Evolutionary conservation across 2,888 invertebrate species (phyloP).

Genomic region (Euclidia mi): DNA sequence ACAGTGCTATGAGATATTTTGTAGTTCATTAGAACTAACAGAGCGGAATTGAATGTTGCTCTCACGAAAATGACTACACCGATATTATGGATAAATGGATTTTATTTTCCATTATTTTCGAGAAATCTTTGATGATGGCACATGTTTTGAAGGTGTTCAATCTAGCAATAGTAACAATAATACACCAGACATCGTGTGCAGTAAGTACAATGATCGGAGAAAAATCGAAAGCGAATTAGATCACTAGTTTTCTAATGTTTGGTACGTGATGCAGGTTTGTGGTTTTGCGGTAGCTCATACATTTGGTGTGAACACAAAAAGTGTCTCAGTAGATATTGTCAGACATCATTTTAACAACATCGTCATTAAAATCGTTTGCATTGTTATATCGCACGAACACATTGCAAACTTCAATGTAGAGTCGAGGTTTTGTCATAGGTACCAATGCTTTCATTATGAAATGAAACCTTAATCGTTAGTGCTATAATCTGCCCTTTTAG

Average conservation of each 20-base stretch:
- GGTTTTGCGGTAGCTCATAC: slow-evolving; percentile 14
- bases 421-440: slow-evolving; percentile 12
- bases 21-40: slow-evolving; percentile 28
- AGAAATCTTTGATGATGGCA: slow-evolving; percentile 12
- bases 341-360: slow-evolving; percentile 24
- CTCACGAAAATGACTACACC: too few relatives aligned
- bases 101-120: slow-evolving; percentile 12
- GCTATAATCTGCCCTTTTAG: too few relatives aligned
- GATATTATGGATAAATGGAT: background rate
- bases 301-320: slow-evolving; percentile 15
- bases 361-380: slow-evolving; percentile 31
- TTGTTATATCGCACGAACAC: slow-evolving; percentile 16
- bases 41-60: slow-evolving; percentile 30
- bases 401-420: slow-evolving; percentile 4
- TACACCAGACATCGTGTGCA: background rate
- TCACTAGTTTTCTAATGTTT: slow-evolving; percentile 9
- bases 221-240: slow-evolving; percentile 16
- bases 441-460: slow-evolving; percentile 17
- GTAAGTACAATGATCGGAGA: background rate
- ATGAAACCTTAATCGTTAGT: too few relatives aligned
- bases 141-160: slow-evolving; percentile 6
- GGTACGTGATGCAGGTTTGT: background rate
- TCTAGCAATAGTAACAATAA: slow-evolving; percentile 12
- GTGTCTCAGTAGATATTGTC: slow-evolving; percentile 28
- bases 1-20: slow-evolving; percentile 10